Evolutionary conservation across 2,888 invertebrate genomes (phyloP).

Genomic region (Hypselothyrea guttata): DNA sequence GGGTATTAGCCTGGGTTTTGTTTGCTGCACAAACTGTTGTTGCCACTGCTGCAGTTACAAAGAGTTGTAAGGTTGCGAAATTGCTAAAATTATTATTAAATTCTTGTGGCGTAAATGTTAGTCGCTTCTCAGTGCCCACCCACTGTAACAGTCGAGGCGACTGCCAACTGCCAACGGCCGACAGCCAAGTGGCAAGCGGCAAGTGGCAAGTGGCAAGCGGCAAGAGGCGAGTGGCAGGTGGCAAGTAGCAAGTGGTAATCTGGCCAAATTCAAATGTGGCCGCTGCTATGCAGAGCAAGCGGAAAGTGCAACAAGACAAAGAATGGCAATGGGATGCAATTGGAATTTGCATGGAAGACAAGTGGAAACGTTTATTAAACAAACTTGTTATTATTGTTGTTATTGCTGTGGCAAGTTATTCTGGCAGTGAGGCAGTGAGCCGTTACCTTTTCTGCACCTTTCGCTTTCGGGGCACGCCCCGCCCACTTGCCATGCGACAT

Average conservation of each 20-base stretch:
- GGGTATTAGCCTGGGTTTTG: constrained; percentile 25
- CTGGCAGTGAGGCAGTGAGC: constrained; percentile 56
- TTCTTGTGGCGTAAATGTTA: constrained; percentile 76
- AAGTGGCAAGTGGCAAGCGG: background rate
- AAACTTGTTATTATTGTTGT: too few relatives aligned
- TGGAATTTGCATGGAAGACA: constrained; percentile 60
- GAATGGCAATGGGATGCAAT: constrained; percentile 18
- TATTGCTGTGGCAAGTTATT: constrained; percentile 10
- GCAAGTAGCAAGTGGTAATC: too few relatives aligned
- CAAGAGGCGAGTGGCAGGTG: constrained; percentile 8
- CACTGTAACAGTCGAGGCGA: constrained; percentile 58
- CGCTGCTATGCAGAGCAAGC: constrained; percentile 39
- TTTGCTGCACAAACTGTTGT: constrained; percentile 3
- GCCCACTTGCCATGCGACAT: constrained; percentile 39
- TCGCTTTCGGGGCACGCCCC: constrained; percentile 45
- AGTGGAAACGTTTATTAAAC: constrained; percentile 42
- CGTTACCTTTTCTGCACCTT: constrained; percentile 70
- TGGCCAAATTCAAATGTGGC: constrained; percentile 10
- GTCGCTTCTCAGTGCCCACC: constrained; percentile 75
- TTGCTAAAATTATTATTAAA: constrained; percentile 75
- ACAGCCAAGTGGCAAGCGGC: constrained; percentile 13
- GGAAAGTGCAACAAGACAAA: constrained; percentile 22
- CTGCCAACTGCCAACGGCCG: constrained; percentile 15
- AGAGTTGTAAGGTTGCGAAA: constrained; percentile 56
- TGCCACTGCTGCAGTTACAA: constrained; percentile 49